Evolutionary conservation across 2,113 vertebrate genomes (phyloP), one percentile per base, ranked within the genome.

Genomic region (Xenopus laevis): DNA sequence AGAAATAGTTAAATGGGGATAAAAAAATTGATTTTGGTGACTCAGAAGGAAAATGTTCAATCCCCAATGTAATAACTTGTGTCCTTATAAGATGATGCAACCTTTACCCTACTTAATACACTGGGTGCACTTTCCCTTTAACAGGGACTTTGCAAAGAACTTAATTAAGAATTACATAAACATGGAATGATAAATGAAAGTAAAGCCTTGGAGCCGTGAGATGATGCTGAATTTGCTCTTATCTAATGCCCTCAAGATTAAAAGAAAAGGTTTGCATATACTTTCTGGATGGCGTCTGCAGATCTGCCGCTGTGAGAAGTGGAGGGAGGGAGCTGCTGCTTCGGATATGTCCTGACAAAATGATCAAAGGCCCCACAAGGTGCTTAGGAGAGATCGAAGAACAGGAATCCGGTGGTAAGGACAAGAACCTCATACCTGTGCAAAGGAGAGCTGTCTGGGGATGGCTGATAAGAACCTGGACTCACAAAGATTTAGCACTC

Each of bases 161-260:
- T 12, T 6, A 50, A 50, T 50, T 13, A 50, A 50, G 47, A 50
- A 13, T 13, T 4, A 50, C 15, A 16, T 50, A 16, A 50, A 40
- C 33, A 40, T 6, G 33, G 33, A 40, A 40, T 40, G 33, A 40
- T 6, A 40, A 40, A 40, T 40, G 11, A 50, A 50, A 13, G 47
- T 13, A 50, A 50, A 50, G 47, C 47, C 47, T 50, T 13, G 47
- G 44, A 75, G 73, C 65, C 27, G 46, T 65, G 59, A 68, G 65
- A 33, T 61, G 61, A 68, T 75, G 72, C 72, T 75, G 73, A 75
- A 52, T 68, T 33, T 62, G 65, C 72, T 75, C 73, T 75, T 65
- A 69, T 75, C n/a, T 75, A 55, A 75, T 68, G 65, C 65, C 73
- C 65, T 18, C 58, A 69, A 69, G 73, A 69, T 68, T 75, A 68